Conservation (phyloP, 2,797 vertebrate species). For the Xyrichtys novacula region DNA sequence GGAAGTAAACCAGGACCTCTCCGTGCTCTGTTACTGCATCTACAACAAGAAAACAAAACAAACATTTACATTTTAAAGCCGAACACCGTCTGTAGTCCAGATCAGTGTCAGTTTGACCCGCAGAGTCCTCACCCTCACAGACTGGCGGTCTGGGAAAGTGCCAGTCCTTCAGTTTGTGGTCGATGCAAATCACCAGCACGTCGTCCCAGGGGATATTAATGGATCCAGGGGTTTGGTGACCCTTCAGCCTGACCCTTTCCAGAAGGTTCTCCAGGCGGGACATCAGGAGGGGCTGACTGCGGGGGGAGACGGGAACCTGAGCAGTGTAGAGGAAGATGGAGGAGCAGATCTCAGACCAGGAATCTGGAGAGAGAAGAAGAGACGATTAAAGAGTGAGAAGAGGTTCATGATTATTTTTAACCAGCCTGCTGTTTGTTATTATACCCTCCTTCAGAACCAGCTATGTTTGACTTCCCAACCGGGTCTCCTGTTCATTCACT, state of each 20-base stretch:
- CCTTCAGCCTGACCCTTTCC: conserved; percentile 75
- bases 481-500: no score
- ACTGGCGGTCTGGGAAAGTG: conserved; percentile 77
- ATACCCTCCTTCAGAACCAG: no score
- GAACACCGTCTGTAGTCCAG: background rate
- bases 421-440: no score
- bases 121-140: conserved; percentile 81
- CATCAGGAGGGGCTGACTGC: conserved; percentile 89
- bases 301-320: conserved; percentile 85
- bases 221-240: conserved; percentile 35
- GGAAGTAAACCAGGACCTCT: conserved; percentile 91
- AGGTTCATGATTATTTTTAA: no score
- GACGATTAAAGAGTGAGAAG: background rate
- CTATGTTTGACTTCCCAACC: no score
- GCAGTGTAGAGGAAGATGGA: conserved; percentile 88
- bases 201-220: conserved; percentile 91
- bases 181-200: conserved; percentile 89
- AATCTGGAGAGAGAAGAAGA: conserved; percentile 75
- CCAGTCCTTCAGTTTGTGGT: conserved; percentile 95
- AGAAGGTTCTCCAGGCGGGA: conserved; percentile 92
- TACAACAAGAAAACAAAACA: conserved; percentile 56
- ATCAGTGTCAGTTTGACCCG: background rate
- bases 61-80: background rate
- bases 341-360: conserved; percentile 87
- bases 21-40: conserved; percentile 90